Conservation (phyloP, 2,888 invertebrate species). For the Philaethria dido region DNA sequence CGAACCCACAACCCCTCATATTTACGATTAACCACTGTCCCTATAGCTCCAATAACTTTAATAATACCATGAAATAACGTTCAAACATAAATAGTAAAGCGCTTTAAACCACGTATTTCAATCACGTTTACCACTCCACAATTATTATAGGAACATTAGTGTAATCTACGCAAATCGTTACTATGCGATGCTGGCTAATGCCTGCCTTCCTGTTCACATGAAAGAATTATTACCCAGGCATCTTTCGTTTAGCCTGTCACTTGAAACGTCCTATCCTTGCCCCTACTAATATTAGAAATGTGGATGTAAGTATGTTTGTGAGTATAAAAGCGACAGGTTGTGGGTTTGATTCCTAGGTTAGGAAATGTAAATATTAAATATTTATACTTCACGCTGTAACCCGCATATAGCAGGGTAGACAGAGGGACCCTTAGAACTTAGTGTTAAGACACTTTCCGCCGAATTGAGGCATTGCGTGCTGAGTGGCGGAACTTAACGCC, state of each 20-base stretch:
- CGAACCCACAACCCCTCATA: no score
- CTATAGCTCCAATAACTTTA: background rate
- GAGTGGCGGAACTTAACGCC: no score
- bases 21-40: background rate
- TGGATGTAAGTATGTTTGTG: no score
- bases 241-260: conserved; percentile 40
- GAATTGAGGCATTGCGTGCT: no score
- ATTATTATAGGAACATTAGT: conserved; percentile 36
- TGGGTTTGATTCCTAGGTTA: no score
- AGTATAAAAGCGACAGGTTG: no score
- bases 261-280: conserved; percentile 31
- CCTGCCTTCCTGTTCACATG: conserved; percentile 39
- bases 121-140: conserved; percentile 16
- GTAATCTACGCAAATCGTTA: conserved; percentile 32
- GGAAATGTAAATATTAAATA: no score
- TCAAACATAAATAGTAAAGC: conserved; percentile 1
- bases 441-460: no score
- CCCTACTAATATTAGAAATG: no score
- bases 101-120: conserved; percentile 7
- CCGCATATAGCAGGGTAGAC: no score
- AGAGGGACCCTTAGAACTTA: no score
- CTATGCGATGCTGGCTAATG: conserved; percentile 34
- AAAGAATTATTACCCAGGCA: conserved; percentile 39
- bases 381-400: no score
- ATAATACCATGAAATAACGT: background rate